A percentile compares a stretch with the other conserved stretches of the same genome.
phyloP scores from a whole-genome alignment of 2,113 vertebrate species.

The Reinhardtius hippoglossoides region DNA sequence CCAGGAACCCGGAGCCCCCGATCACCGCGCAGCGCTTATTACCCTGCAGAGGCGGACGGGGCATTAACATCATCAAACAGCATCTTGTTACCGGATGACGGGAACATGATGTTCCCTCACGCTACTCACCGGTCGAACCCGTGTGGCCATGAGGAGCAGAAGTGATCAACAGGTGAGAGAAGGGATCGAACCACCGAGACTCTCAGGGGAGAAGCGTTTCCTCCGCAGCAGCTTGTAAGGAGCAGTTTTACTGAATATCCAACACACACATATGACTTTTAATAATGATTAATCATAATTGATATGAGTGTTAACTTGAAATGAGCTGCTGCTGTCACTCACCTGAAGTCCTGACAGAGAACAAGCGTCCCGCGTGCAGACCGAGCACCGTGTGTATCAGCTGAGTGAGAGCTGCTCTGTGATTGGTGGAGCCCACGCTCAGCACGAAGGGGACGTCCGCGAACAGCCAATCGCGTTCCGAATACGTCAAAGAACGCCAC shows the following conservation, averaged over 20 bases:
- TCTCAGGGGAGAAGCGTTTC: background rate
- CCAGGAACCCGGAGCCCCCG: conserved; percentile 94
- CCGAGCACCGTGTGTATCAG: conserved; percentile 55
- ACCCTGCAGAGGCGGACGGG: conserved; percentile 73
- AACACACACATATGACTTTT: too few relatives aligned
- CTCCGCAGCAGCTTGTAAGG: too few relatives aligned
- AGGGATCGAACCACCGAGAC: background rate
- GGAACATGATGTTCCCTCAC: background rate
- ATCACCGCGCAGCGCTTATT: conserved; percentile 89
- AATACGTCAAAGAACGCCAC: conserved; percentile 78
- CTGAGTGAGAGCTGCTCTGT: conserved; percentile 56
- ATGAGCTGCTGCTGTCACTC: background rate
- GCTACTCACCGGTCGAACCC: conserved; percentile 81
- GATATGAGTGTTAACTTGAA: too few relatives aligned
- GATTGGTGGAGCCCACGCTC: conserved; percentile 63
- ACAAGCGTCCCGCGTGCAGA: too few relatives aligned
- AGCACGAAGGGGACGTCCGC: background rate
- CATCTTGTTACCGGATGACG: background rate
- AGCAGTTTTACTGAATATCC: fast-evolving
- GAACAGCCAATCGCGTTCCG: conserved; percentile 58
- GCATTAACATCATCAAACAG: background rate
- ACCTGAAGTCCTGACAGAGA: background rate
- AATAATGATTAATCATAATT: too few relatives aligned
- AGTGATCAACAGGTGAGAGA: background rate
- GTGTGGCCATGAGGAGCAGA: conserved; percentile 76